Percentiles rank a stretch among this genome's conserved stretches.
Evolutionary conservation across 2,888 invertebrate genomes (phyloP).

Genomic region (Stenodema calcarata): DNA sequence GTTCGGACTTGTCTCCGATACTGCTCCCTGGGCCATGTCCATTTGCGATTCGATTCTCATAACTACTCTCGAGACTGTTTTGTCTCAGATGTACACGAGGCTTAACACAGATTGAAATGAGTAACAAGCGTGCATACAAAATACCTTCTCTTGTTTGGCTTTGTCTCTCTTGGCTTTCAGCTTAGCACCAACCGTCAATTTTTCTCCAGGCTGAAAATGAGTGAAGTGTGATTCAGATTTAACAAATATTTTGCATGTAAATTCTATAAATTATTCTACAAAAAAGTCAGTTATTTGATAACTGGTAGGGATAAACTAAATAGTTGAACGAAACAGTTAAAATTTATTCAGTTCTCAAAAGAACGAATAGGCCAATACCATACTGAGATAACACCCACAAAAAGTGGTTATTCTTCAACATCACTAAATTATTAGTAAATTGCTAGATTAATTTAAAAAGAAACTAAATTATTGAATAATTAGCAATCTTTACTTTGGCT

Average conservation of each 20-base stretch:
- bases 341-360: too few relatives aligned
- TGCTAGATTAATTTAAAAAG: too few relatives aligned
- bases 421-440: too few relatives aligned
- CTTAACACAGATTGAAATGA: too few relatives aligned
- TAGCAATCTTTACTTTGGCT: slow-evolving; percentile 32
- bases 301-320: too few relatives aligned
- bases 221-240: not conserved
- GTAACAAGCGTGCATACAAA: too few relatives aligned
- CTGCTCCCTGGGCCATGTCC: not conserved
- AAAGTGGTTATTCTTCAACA: too few relatives aligned
- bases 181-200: slow-evolving; percentile 54
- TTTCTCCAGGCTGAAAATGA: slow-evolving; percentile 48
- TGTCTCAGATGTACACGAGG: not conserved
- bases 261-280: too few relatives aligned
- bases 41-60: not conserved
- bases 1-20: not conserved
- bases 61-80: slow-evolving; percentile 3
- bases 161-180: slow-evolving; percentile 53
- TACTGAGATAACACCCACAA: too few relatives aligned
- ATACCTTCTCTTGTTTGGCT: slow-evolving; percentile 42
- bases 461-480: not conserved
- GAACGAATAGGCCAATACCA: too few relatives aligned
- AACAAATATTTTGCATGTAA: not conserved
- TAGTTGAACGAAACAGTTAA: too few relatives aligned
- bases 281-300: too few relatives aligned